phyloP scores from a whole-genome alignment of 2,888 invertebrate species.

The Eristalis tenax region DNA sequence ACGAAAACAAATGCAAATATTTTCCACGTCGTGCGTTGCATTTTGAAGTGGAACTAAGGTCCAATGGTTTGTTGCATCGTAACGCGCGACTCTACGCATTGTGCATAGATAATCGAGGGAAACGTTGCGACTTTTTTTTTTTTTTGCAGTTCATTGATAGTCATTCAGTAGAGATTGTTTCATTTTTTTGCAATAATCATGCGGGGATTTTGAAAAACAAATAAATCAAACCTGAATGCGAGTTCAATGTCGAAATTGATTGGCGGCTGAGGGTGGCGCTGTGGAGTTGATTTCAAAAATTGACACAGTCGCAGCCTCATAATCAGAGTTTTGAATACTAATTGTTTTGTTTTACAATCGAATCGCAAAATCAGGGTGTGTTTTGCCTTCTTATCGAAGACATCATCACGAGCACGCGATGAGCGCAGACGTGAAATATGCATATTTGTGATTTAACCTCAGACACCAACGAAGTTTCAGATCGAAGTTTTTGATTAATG shows the following conservation, averaged over 20 bases:
- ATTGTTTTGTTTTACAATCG: background rate
- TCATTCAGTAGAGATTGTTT: background rate
- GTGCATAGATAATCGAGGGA: constrained; percentile 30
- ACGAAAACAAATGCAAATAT: no score
- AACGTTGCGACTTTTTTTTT: background rate
- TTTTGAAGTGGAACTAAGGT: background rate
- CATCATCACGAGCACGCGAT: background rate
- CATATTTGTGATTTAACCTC: background rate
- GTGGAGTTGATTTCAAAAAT: background rate
- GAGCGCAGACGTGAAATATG: background rate
- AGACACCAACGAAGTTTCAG: background rate
- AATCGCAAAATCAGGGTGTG: background rate
- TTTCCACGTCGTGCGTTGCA: background rate
- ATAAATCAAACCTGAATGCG: background rate
- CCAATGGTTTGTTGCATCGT: background rate
- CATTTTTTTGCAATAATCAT: background rate
- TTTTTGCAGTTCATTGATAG: background rate
- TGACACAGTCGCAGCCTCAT: background rate
- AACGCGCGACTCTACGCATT: constrained; percentile 23
- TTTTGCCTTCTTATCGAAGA: background rate
- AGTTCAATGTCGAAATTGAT: background rate
- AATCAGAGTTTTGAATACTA: background rate
- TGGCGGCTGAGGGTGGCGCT: background rate
- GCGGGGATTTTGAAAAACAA: background rate
- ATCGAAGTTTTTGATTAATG: background rate